These are phyloP conservation scores for Cosmia pyralina DNA, from an alignment of 2,888 invertebrate species.

Conservation along the genomic window DNA sequence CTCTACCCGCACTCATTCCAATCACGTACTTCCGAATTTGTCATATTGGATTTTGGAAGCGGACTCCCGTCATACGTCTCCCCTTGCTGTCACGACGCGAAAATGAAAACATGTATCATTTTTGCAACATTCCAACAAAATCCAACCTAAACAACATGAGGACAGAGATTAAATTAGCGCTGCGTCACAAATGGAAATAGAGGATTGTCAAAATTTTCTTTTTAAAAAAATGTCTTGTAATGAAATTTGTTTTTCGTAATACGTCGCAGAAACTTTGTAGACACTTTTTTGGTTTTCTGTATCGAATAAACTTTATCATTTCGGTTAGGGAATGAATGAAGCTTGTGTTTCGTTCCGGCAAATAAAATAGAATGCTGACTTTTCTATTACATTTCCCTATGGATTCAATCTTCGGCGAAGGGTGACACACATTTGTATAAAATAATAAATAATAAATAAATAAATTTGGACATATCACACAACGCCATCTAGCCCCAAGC, in stretches of 20 bases:
- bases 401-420: conserved; percentile 41
- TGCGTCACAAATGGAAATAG: conserved; percentile 62
- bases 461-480: too few species aligned
- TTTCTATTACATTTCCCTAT: conserved; percentile 27
- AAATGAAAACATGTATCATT: conserved; percentile 89
- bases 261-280: conserved; percentile 67
- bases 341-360: conserved; percentile 23
- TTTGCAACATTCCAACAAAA: conserved; percentile 62
- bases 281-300: conserved; percentile 52
- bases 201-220: conserved; percentile 67
- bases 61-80: conserved; percentile 85
- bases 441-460: too few species aligned
- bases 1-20: conserved; percentile 84
- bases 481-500: too few species aligned
- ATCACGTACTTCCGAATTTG: conserved; percentile 90
- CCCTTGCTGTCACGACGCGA: conserved; percentile 85
- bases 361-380: conserved; percentile 47
- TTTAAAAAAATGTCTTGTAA: conserved; percentile 71
- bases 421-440: conserved; percentile 29
- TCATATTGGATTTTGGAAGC: conserved; percentile 89
- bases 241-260: conserved; percentile 75
- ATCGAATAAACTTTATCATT: conserved; percentile 62
- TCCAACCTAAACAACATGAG: conserved; percentile 67
- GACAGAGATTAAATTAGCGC: conserved; percentile 64
- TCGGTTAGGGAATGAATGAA: conserved; percentile 33